Base-by-base conservation (phyloP, 2,888 invertebrate species). In the Xestoiulus laeticollis region DNA sequence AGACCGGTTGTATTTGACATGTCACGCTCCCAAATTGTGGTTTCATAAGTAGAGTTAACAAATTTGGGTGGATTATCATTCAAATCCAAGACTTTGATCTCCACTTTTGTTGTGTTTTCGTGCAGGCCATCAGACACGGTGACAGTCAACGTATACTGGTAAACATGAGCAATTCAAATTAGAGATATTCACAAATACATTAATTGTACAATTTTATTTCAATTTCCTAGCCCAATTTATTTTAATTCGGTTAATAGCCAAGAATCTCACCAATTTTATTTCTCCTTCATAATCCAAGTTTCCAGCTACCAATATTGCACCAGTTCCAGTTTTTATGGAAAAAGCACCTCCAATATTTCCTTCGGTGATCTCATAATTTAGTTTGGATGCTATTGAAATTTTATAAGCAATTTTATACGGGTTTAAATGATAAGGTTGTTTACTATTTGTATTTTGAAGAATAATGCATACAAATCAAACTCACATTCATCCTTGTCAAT, bases 271-370 rank as follows among this genome's bases (percentile, higher is more conserved):
- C 30, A 30, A 30, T 85, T 85, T 78, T 1, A 90, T 90, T 43
- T 90, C 90, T 1, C 97, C 97, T 93, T 98, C 98, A 93, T 98
- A 99, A 94, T 99, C 99, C 92, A 99, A 94, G 89, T 97, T 97
- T 90, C 98, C 98, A 89, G 98, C 98, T 90, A 99, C 98, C 93
- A 97, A 98, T 93, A 99, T 98, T 92, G 98, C 98, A 91, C 99
- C 99, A 3, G 92, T 92, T 85, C 92, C 91, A 87, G 85, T 85
- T 6, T 88, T 88, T 48, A 98, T 97, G 89, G 94, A 94, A 91
- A 98, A 98, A 0, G 97, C 96, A 90, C 97, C 95, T 88, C 95
- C 95, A 0, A 94, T 94, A 91, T 98, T 98, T 0, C 98, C 98
- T 85, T 94, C 94, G 8, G 95, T 95, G 87, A 99, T 98, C 90